Conservation (phyloP, 1,140 invertebrate genomes). For the Cardiocondyla obscurior region DNA sequence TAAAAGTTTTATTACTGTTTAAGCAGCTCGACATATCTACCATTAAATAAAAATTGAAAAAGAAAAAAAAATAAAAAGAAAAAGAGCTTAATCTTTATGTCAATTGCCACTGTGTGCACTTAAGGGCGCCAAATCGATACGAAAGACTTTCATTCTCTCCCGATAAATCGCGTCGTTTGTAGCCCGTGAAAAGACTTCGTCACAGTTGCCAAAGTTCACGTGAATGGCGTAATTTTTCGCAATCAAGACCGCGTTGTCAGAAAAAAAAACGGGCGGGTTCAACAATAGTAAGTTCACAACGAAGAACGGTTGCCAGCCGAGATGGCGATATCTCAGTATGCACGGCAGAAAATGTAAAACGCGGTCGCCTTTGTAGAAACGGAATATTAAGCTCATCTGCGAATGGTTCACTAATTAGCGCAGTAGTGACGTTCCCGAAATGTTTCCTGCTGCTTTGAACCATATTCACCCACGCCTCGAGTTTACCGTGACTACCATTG, state of each 20-base stretch:
- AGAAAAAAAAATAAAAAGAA: too few relatives aligned
- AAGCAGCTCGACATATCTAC: background rate
- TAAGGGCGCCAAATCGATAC: background rate
- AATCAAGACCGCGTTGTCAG: conserved; percentile 23
- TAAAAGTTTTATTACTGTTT: conserved; percentile 5
- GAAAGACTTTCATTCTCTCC: background rate
- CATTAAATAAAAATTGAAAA: too few relatives aligned
- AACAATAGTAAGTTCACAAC: background rate
- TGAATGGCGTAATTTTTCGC: conserved; percentile 41
- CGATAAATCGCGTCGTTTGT: background rate
- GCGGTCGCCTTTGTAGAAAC: conserved; percentile 13
- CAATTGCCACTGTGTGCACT: background rate
- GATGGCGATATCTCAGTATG: conserved; percentile 5
- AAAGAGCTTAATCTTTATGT: background rate
- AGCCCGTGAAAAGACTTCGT: background rate
- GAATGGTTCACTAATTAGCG: conserved; percentile 62
- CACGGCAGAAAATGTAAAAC: conserved; percentile 12
- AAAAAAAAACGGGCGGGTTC: background rate
- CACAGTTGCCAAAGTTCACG: conserved; percentile 15
- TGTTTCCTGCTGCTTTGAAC: conserved; percentile 45
- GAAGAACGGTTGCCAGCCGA: background rate
- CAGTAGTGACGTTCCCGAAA: conserved; percentile 48
- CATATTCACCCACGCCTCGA: conserved; percentile 55
- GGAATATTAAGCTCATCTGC: conserved; percentile 48
- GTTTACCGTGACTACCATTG: conserved; percentile 67